Conservation (phyloP, 2,888 invertebrate species). For the Metalampra italica region DNA sequence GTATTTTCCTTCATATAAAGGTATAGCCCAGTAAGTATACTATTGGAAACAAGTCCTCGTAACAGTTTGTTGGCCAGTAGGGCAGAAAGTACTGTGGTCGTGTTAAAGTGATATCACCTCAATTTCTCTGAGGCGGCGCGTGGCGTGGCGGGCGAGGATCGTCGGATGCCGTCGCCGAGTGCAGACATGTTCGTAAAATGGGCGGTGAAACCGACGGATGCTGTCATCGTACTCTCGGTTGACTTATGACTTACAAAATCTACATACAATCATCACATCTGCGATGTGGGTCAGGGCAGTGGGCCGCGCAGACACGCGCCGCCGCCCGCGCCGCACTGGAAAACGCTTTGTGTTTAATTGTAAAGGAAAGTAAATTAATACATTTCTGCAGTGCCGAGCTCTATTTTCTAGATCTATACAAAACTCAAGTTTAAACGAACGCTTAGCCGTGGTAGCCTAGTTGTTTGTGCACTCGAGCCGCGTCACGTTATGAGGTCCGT, state of each 20-base stretch:
- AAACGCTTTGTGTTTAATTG: slow-evolving; percentile 11
- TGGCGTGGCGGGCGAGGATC: slow-evolving; percentile 29
- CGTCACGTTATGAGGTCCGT: too few relatives aligned
- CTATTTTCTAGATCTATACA: neutral
- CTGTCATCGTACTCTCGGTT: slow-evolving; percentile 63
- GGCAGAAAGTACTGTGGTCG: slow-evolving; percentile 52
- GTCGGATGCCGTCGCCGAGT: slow-evolving; percentile 4
- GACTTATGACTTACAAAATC: slow-evolving; percentile 73
- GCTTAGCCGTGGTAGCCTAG: too few relatives aligned
- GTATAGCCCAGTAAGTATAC: too few relatives aligned
- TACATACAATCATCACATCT: slow-evolving; percentile 74
- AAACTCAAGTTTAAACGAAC: neutral
- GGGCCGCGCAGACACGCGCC: slow-evolving; percentile 51
- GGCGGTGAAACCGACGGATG: slow-evolving; percentile 64
- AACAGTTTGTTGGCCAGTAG: slow-evolving; percentile 60
- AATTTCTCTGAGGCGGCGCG: slow-evolving; percentile 53
- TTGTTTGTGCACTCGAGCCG: neutral
- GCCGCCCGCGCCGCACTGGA: slow-evolving; percentile 18
- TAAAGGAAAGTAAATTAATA: slow-evolving; percentile 10
- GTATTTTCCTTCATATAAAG: too few relatives aligned
- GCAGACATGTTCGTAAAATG: slow-evolving; percentile 43
- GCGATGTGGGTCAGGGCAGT: slow-evolving; percentile 71
- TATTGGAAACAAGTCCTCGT: slow-evolving; percentile 18
- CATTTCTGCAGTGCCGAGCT: neutral
- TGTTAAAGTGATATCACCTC: slow-evolving; percentile 61